Base-by-base conservation (phyloP, 2,888 invertebrate genomes). In the Rhamphomyia laevipes region DNA sequence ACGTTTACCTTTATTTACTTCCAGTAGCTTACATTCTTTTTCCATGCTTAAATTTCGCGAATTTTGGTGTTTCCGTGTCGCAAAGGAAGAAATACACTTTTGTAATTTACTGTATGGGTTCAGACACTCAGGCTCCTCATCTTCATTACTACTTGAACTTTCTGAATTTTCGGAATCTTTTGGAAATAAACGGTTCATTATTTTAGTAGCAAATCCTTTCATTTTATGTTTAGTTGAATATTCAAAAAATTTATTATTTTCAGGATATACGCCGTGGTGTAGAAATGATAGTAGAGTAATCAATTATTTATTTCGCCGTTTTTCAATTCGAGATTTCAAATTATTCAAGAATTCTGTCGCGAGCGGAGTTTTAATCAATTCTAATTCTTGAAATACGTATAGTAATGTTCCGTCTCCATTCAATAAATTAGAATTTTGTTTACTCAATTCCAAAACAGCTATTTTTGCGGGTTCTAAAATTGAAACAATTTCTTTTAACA, bases 251-350 rank as follows among this genome's bases (percentile, higher is more conserved):
- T 37, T 15, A 35, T 35, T 35, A 13, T 13, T 35, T 35, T 35
- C 35, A n/a, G 35, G 35, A 35, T 35, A 35, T 12, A 37, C 37
- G 37, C 37, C 37, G 33, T 37, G 37, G 37, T 37, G 37, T 15
- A 15, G 33, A 15, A 37, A 37, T 37, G 37, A 15, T 40, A 40
- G 4, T 17, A 40, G 17, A 40, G 17, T 40, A 40, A 40, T 9
- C 18, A 18, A 16, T 40, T 16, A 7, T 40, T 40, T 40, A 33
- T 33, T 33, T 33, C 38, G 17, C 2, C 38, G 38, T 40, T 40
- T 40, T 40, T 40, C 38, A 18, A 40, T 40, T 40, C 38, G 38
- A 40, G 38, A 40, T 40, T 40, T 40, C 38, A 40, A 40, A 40
- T 40, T 40, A 40, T 40, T 40, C 17, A 40, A 40, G 38, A 40